Conservation (phyloP, 2,113 vertebrate species). For the Cygnus buccinator region DNA sequence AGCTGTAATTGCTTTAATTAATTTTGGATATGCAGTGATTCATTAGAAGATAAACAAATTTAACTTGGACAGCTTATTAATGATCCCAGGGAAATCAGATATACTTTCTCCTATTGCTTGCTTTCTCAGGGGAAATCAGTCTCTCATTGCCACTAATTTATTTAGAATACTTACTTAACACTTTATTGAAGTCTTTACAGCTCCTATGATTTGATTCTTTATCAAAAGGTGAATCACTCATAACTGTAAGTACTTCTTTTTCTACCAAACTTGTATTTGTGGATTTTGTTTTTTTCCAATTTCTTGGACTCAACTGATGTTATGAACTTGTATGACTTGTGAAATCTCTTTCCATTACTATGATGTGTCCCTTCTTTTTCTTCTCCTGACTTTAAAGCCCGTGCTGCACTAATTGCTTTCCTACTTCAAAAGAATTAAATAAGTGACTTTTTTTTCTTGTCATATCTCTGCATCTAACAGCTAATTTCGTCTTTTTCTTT, state of each 20-base stretch:
- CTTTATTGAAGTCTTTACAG: neutral
- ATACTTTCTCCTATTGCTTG: neutral
- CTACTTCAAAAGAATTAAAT: neutral
- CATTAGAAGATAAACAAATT: neutral
- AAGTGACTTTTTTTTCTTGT: neutral
- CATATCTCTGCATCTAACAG: neutral
- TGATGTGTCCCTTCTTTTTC: neutral
- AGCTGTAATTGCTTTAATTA: neutral
- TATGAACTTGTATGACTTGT: neutral
- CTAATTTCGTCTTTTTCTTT: neutral
- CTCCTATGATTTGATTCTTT: neutral
- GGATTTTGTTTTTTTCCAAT: neutral
- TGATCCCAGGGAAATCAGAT: neutral
- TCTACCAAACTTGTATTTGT: neutral
- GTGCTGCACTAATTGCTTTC: neutral
- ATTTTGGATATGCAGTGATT: neutral
- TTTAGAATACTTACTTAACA: neutral
- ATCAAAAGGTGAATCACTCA: neutral
- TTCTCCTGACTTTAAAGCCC: neutral
- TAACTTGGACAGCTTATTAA: neutral
- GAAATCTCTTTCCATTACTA: neutral
- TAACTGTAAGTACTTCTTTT: neutral
- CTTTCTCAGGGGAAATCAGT: neutral
- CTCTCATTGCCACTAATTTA: neutral
- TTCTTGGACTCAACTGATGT: neutral